Evolutionary conservation across 2,888 invertebrate species (phyloP), one percentile per base, ranked within the genome.

Genomic region (Aproaerema taeniolella): DNA sequence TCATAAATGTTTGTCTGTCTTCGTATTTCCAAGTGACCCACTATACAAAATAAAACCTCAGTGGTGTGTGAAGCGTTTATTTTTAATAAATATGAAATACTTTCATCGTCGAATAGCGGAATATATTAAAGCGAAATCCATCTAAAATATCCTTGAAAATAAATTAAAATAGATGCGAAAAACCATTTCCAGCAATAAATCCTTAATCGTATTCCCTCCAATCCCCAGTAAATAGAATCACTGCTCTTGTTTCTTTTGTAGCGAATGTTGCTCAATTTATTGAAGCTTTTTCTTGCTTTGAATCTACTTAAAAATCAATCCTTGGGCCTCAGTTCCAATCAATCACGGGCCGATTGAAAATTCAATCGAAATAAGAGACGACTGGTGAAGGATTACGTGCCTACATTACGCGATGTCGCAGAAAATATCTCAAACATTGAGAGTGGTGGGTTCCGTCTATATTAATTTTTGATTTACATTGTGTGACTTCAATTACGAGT

Each of bases 291-390:
- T 73, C 65, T 64, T 57, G 46, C 64, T 69, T 70, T 65, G 58
- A 69, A 65, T 70, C 76, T 74, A 71, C 74, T 82, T 79, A 75
- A 74, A 72, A 76, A 72, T 74, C 82, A 74, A 77, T 77, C 58
- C 65, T 54, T 57, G 54, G 59, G 64, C 63, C 65, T 63, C 68
- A 75, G 70, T 70, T 78, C 71, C 79, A 74, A 83, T 85, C 82
- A 83, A 82, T 83, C 81, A 76, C 64, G 65, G 71, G 67, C 65
- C 71, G 63, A 75, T 81, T 81, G 79, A 77, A 77, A 76, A 73
- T 81, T 81, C 79, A 75, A 71, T 80, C 65, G 64, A 61, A 75
- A 74, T 73, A 77, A 69, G 67, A 74, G 68, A 77, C 72, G 74
- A 74, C 69, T 68, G 67, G 59, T 67, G 71, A 67, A 73, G 73